Conservation (phyloP, 2,113 vertebrate species). For the Solea solea region DNA sequence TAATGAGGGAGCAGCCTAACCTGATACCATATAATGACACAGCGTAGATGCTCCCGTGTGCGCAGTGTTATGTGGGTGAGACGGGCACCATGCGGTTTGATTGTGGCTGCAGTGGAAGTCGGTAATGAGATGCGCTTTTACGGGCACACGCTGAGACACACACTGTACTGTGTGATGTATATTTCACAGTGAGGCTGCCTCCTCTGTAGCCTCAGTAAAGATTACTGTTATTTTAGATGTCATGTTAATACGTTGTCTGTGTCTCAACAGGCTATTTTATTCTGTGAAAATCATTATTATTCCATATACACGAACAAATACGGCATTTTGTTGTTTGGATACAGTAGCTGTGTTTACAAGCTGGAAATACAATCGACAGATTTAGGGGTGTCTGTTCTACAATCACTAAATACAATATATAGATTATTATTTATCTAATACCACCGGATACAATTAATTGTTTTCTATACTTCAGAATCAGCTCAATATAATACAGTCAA, state of each 20-base stretch:
- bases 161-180: constrained; percentile 44
- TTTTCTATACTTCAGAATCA: too few species aligned
- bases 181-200: constrained; percentile 37
- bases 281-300: background rate
- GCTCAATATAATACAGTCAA: too few species aligned
- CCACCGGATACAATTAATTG: too few species aligned
- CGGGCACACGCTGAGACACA: constrained; percentile 29
- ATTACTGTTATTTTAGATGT: background rate
- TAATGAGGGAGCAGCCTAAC: constrained; percentile 55
- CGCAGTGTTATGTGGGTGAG: constrained; percentile 35
- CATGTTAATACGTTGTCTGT: background rate
- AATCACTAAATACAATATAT: too few species aligned
- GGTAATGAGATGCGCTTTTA: constrained; percentile 53
- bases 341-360: too few species aligned
- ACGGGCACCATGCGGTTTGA: constrained; percentile 44
- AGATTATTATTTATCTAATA: too few species aligned
- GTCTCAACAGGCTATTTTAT: background rate
- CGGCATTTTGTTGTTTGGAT: too few species aligned
- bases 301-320: too few species aligned
- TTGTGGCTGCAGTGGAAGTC: constrained; percentile 44
- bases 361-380: too few species aligned
- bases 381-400: too few species aligned
- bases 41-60: constrained; percentile 32
- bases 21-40: constrained; percentile 48
- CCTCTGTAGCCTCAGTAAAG: constrained; percentile 8